phyloP scores from a whole-genome alignment of 2,113 vertebrate genomes.

The Vulpes lagopus region DNA sequence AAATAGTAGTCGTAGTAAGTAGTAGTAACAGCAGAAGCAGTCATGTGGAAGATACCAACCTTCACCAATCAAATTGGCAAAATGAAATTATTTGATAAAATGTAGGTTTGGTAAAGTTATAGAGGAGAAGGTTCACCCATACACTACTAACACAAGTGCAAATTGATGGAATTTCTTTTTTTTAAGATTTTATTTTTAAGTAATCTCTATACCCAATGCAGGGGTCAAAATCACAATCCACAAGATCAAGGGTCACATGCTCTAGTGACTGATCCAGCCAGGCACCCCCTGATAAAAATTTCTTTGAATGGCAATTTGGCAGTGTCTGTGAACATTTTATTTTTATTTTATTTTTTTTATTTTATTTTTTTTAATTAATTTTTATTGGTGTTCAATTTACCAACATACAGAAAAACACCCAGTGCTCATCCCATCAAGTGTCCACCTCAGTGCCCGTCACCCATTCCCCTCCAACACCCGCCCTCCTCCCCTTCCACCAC shows the following conservation, averaged over 20 bases:
- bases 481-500: too few relatives aligned
- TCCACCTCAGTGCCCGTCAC: too few relatives aligned
- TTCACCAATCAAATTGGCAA: not conserved
- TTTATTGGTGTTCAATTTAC: too few relatives aligned
- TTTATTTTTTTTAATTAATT: too few relatives aligned
- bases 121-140: not conserved
- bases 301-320: constrained; percentile 3
- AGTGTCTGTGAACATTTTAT: constrained; percentile 40
- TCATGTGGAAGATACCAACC: not conserved
- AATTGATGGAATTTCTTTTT: not conserved
- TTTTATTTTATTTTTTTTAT: too few relatives aligned
- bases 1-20: not conserved
- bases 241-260: not conserved
- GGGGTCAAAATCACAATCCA: not conserved
- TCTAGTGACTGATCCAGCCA: not conserved
- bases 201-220: not conserved
- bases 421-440: too few relatives aligned
- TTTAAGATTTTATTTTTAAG: not conserved
- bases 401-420: too few relatives aligned
- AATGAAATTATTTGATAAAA: constrained; percentile 5
- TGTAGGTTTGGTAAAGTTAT: not conserved
- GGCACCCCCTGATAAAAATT: not conserved
- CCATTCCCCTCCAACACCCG: too few relatives aligned
- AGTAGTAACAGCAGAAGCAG: not conserved
- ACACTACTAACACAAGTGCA: not conserved